Evolutionary conservation across 2,888 invertebrate genomes (phyloP), one percentile per base, ranked within the genome.

Genomic region (Hypomecis atomaria): DNA sequence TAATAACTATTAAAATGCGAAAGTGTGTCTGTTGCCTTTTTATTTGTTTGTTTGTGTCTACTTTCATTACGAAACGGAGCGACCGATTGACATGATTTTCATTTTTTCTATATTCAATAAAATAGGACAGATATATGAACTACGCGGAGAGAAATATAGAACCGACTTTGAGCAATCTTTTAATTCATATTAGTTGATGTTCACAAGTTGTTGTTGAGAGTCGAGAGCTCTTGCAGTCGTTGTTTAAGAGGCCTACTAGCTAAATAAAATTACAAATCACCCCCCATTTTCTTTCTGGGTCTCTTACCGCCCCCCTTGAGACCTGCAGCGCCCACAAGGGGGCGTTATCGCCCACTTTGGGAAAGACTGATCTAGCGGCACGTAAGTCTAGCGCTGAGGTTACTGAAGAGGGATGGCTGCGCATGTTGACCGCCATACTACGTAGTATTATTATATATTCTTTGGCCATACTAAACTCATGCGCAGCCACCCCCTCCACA

Each of bases 21-120:
- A n/a, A n/a, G n/a, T n/a, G n/a, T 58, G 58, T 58, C 53, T 58
- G 62, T 62, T 62, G 62, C 55, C 54, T 59, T 64, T 59, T 64
- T 54, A 58, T 61, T 61, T 58, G 60, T 60, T 62, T 62, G 50
- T 52, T 48, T n/a, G 10, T 42, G 10, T 42, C 42, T 9, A 42
- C 42, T 42, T 42, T 42, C 10, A 42, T 42, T 47, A 33, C 11
- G 34, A 47, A 47, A 47, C 47, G 34, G 47, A 47, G 34, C 34
- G 34, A 47, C 10, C 34, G 47, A 47, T 47, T 47, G 34, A 33
- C 34, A 47, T 48, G 48, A n/a, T 48, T 48, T 48, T 48, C 36
- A n/a, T 48, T 48, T 34, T 45, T n/a, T n/a, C n/a, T n/a, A n/a
- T n/a, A n/a, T n/a, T n/a, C n/a, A n/a, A n/a, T n/a, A n/a, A n/a